Evolutionary conservation across 2,113 vertebrate species (phyloP), one percentile per base, ranked within the genome.

Genomic region (Phalacrocorax pelagicus): DNA sequence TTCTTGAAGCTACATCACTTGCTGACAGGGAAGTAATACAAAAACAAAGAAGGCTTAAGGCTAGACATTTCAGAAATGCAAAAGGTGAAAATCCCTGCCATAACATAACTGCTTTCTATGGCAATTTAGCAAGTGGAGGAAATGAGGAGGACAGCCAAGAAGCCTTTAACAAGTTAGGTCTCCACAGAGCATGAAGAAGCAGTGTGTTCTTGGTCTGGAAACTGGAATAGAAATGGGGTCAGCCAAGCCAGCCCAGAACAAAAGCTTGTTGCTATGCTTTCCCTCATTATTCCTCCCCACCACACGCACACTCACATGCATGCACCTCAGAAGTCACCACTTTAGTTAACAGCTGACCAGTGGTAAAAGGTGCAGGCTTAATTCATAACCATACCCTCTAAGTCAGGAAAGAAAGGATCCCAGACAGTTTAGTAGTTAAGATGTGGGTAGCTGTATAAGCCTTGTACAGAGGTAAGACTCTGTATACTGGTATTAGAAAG

Each of bases 81-180:
- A 55, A 74, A 84, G 73, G 80, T 91, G 87, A 81, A 92, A 95
- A 91, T 90, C 51, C 67, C 69, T 77, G 46, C 54, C 24, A 18
- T 83, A 86, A 80, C 29, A 23, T 30, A 52, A 19, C 62, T 86
- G 46, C 40, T 88, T 88, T 80, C 81, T 83, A 62, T 40, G 46
- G 62, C 62, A 81, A 51, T 90, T 90, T 86, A 86, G 54, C 42
- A 70, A 82, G 65, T 86, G 86, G 75, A 95, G 83, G 75, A 95
- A 95, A 92, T 66, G 49, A 82, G 15, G 8, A 81, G 19, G 16
- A 90, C 49, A 94, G 71, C 78, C 88, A 92, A 72, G 91, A 94
- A 72, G 8, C 17, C 88, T 90, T 73, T 94, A 62, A 86, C 27
- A 55, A 90, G n/a, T 81, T 47, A n/a, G 40, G 18, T 93, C 58